A percentile compares a stretch with the other conserved stretches of the same genome.
Evolutionary conservation across 2,113 vertebrate genomes (phyloP).

Genomic region (Marmota flaviventris): DNA sequence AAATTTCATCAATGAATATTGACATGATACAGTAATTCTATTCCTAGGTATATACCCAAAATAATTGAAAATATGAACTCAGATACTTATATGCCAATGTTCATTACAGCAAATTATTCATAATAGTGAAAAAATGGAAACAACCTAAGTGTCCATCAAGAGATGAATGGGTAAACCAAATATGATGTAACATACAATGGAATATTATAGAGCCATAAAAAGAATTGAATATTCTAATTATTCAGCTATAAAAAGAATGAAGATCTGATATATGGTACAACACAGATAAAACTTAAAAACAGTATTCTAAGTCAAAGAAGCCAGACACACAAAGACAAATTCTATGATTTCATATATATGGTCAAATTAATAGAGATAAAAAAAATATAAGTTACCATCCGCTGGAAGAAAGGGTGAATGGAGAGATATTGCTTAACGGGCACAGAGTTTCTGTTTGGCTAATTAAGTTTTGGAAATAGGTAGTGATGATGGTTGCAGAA

Average conservation of each 20-base stretch:
- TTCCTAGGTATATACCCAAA: neutral
- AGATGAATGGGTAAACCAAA: neutral
- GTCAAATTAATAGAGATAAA: conserved; percentile 15
- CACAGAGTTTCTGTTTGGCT: neutral
- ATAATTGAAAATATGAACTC: neutral
- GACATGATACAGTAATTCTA: neutral
- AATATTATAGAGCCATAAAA: neutral
- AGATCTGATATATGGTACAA: neutral
- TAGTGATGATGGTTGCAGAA: neutral
- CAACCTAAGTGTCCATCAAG: too few species aligned
- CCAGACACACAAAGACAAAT: neutral
- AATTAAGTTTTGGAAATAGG: conserved; percentile 19
- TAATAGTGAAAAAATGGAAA: neutral
- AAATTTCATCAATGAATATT: neutral
- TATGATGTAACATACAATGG: neutral
- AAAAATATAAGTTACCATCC: neutral
- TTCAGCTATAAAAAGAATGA: neutral
- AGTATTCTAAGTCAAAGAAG: conserved; percentile 20
- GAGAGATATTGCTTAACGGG: neutral
- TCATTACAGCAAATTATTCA: conserved; percentile 27
- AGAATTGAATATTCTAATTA: neutral
- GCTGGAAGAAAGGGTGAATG: neutral
- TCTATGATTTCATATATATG: neutral
- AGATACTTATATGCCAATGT: neutral
- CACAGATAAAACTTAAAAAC: conserved; percentile 1